Evolutionary conservation across 2,888 invertebrate species (phyloP).

Genomic region (Rhogogaster chlorosoma): DNA sequence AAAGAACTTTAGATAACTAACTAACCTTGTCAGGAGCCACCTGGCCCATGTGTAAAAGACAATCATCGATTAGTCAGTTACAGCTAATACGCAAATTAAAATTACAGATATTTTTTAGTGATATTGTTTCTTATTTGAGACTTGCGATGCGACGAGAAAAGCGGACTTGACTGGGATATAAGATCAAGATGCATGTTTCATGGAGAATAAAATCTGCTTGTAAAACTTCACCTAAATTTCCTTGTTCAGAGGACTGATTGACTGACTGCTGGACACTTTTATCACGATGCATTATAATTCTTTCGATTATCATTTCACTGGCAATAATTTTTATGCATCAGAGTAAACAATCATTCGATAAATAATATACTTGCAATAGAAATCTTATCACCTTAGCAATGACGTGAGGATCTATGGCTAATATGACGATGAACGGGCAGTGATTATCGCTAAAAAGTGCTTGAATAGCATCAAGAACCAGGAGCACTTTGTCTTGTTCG

Average conservation of each 20-base stretch:
- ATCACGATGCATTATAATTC: background rate
- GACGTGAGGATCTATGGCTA: conserved; percentile 99
- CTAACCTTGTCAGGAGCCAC: conserved; percentile 85
- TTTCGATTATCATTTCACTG: conserved; percentile 9
- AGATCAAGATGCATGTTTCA: conserved; percentile 30
- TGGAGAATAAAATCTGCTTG: background rate
- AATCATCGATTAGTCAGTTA: conserved; percentile 42
- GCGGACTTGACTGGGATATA: background rate
- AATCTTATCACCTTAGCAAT: conserved; percentile 90
- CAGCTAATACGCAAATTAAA: background rate
- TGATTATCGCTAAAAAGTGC: conserved; percentile 96
- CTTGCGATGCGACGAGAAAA: background rate
- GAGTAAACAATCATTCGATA: conserved; percentile 12
- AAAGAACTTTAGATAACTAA: conserved; percentile 72
- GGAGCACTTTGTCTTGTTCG: conserved; percentile 96
- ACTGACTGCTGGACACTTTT: background rate
- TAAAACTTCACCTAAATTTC: background rate
- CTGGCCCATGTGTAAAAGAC: conserved; percentile 76
- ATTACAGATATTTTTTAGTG: conserved; percentile 21
- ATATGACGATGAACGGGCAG: conserved; percentile 96
- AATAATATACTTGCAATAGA: background rate
- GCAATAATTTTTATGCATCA: background rate
- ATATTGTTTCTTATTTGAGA: background rate
- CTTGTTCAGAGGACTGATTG: background rate
- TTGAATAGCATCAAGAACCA: conserved; percentile 96